These are phyloP conservation scores for Salvelinus fontinalis DNA, from an alignment of 2,113 vertebrate species.

Conservation along the genomic window DNA sequence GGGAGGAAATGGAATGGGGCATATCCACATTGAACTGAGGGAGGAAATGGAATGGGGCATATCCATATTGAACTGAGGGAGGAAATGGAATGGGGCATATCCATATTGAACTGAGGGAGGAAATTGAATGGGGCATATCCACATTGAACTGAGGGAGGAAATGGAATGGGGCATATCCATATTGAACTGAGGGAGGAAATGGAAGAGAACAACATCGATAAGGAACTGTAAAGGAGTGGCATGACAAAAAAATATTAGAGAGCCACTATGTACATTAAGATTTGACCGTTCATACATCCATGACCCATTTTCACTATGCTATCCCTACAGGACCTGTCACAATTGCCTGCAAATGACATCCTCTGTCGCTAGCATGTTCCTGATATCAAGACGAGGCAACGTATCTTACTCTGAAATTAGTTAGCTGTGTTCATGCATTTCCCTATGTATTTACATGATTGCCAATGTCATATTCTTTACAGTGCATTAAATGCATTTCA, in stretches of 20 bases:
- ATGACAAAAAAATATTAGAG: conserved; percentile 56
- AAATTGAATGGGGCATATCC: too few relatives aligned
- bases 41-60: conserved; percentile 25
- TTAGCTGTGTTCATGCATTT: neutral
- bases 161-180: too few relatives aligned
- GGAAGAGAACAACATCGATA: conserved; percentile 33
- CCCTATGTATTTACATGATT: neutral
- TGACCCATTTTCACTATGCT: conserved; percentile 41
- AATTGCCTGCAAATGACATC: conserved; percentile 8
- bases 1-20: conserved; percentile 9
- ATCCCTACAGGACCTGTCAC: conserved; percentile 53
- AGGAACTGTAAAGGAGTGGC: conserved; percentile 20
- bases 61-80: neutral
- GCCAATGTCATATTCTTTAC: neutral
- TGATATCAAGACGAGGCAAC: neutral
- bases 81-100: conserved; percentile 1
- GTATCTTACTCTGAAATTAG: neutral
- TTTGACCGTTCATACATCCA: conserved; percentile 9
- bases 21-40: too few relatives aligned
- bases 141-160: neutral
- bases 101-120: too few relatives aligned
- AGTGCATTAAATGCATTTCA: neutral
- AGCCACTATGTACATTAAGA: conserved; percentile 33
- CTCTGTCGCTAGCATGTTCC: neutral
- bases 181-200: conserved; percentile 21